These are phyloP conservation scores for Hycleus cichorii DNA, from an alignment of 1,140 invertebrate species.

Conservation along the genomic window DNA sequence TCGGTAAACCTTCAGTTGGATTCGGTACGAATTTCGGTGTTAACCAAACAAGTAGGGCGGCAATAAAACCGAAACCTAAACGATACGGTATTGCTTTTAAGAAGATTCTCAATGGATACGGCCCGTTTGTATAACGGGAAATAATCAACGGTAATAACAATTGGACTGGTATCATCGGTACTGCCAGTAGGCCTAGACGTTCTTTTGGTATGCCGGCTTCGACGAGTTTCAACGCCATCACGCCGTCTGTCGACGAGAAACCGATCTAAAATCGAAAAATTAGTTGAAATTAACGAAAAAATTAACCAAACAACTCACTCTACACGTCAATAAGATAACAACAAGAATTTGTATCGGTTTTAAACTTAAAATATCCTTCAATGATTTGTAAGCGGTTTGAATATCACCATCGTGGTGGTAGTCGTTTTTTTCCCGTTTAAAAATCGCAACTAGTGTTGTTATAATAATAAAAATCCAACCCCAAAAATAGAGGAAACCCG, in stretches of 20 bases:
- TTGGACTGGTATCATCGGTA: constrained; percentile 91
- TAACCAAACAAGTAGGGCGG: constrained; percentile 74
- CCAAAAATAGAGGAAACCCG: constrained; percentile 94
- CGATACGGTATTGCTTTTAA: constrained; percentile 84
- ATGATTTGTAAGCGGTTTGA: constrained; percentile 71
- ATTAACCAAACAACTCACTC: constrained; percentile 52
- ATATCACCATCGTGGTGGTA: constrained; percentile 43
- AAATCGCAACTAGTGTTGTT: constrained; percentile 82
- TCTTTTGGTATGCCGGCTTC: constrained; percentile 95
- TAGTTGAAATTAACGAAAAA: not conserved
- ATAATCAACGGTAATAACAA: constrained; percentile 87
- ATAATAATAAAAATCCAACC: constrained; percentile 83
- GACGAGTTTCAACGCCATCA: constrained; percentile 89
- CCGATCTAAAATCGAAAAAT: constrained; percentile 62
- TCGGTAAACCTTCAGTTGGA: constrained; percentile 58
- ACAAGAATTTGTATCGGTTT: constrained; percentile 72
- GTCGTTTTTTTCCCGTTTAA: constrained; percentile 73
- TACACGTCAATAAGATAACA: constrained; percentile 80
- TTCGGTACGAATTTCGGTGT: constrained; percentile 65
- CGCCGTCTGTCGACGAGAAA: constrained; percentile 92
- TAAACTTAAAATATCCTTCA: constrained; percentile 79
- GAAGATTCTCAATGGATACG: constrained; percentile 81
- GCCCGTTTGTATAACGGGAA: constrained; percentile 49
- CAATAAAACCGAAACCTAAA: constrained; percentile 75
- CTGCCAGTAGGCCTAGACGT: constrained; percentile 81